A percentile compares a stretch with the other conserved stretches of the same genome.
These are phyloP conservation scores for Panurus biarmicus DNA, from an alignment of 2,113 vertebrate genomes.

Conservation along the genomic window DNA sequence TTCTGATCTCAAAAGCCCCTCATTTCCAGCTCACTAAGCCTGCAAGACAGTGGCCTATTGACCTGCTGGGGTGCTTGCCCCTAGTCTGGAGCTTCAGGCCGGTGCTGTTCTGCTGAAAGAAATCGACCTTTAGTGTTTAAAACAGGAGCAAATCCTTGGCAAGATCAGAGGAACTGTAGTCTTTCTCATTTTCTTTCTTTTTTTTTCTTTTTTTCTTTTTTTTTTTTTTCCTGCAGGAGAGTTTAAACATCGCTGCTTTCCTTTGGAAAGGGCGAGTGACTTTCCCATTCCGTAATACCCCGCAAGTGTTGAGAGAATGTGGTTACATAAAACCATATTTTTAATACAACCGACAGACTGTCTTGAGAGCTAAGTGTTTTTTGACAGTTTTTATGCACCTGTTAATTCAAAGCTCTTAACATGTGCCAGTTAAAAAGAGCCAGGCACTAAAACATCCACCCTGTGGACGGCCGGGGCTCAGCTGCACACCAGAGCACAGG, in stretches of 20 bases:
- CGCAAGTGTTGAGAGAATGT: slow-evolving; percentile 69
- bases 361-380: slow-evolving; percentile 79
- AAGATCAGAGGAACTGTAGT: not conserved
- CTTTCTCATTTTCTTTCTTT: not conserved
- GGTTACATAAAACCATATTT: slow-evolving; percentile 75
- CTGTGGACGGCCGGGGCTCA: slow-evolving; percentile 55
- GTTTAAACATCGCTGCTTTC: slow-evolving; percentile 23
- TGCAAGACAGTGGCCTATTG: not conserved
- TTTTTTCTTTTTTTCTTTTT: not conserved
- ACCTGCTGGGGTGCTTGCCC: not conserved
- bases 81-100: not conserved
- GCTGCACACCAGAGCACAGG: slow-evolving; percentile 57
- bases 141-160: slow-evolving; percentile 11
- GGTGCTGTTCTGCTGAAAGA: not conserved
- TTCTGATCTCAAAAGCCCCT: not conserved
- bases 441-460: slow-evolving; percentile 76
- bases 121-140: not conserved
- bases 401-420: slow-evolving; percentile 82
- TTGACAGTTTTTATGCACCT: slow-evolving; percentile 82
- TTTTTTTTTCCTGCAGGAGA: not conserved
- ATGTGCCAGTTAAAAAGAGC: slow-evolving; percentile 80
- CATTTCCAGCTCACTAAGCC: not conserved
- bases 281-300: slow-evolving; percentile 62
- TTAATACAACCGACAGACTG: slow-evolving; percentile 75
- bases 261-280: slow-evolving; percentile 43